phyloP scores from a whole-genome alignment of 2,888 invertebrate species.

The Plebejus argus region DNA sequence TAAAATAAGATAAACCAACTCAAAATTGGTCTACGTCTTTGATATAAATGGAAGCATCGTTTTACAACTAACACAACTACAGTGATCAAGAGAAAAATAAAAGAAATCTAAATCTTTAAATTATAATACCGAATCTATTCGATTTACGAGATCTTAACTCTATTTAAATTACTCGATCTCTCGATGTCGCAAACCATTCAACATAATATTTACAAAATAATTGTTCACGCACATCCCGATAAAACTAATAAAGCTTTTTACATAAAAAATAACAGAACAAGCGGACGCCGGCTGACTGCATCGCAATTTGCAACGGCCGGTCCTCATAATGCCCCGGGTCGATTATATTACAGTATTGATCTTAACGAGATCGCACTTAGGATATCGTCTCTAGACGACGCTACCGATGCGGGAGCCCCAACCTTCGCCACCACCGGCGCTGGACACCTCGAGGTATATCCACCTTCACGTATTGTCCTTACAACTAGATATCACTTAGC shows the following conservation, averaged over 20 bases:
- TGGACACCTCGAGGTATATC: constrained; percentile 63
- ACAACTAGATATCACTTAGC: constrained; percentile 63
- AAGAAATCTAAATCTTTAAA: constrained; percentile 36
- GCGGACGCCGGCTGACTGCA: constrained; percentile 63
- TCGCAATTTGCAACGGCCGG: constrained; percentile 75
- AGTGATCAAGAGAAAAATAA: constrained; percentile 51
- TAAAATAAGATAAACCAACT: constrained; percentile 74
- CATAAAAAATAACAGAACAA: constrained; percentile 75
- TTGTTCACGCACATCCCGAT: constrained; percentile 63
- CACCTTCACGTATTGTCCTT: constrained; percentile 69
- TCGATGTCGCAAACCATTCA: constrained; percentile 60
- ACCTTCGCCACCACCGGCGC: constrained; percentile 45
- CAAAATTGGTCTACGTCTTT: constrained; percentile 76
- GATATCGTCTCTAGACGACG: constrained; percentile 74
- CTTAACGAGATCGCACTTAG: constrained; percentile 79
- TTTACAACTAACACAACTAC: constrained; percentile 68
- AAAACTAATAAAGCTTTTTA: constrained; percentile 79
- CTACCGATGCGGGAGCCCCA: constrained; percentile 59
- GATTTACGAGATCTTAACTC: constrained; percentile 28
- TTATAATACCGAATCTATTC: constrained; percentile 44
- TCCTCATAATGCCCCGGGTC: constrained; percentile 78
- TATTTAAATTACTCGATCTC: constrained; percentile 31
- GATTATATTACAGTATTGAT: constrained; percentile 74
- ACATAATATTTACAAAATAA: constrained; percentile 71
- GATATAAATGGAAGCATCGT: constrained; percentile 81